Percentiles rank a stretch among this genome's conserved stretches.
Evolutionary conservation across 2,888 invertebrate genomes (phyloP).

Genomic region (Sympetrum striolatum): DNA sequence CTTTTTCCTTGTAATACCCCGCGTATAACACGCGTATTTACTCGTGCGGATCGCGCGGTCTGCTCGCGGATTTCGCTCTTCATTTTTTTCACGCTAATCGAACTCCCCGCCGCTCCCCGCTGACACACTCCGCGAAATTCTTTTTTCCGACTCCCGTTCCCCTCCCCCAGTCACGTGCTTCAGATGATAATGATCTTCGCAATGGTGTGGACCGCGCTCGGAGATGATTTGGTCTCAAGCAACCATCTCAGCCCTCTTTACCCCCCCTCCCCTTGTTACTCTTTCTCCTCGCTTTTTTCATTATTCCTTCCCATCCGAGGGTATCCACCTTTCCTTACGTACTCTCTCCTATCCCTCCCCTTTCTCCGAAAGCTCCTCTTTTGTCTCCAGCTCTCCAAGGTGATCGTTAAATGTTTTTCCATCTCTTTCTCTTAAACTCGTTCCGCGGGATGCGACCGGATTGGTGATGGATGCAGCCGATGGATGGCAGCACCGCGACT

Average conservation of each 20-base stretch:
- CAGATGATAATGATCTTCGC: conserved; percentile 42
- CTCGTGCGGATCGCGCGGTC: no score
- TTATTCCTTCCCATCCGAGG: neutral
- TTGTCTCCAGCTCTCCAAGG: neutral
- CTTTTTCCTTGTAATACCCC: no score
- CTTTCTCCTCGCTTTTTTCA: neutral
- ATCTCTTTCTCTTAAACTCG: neutral
- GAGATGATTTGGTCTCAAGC: conserved; percentile 3
- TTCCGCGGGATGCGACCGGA: neutral
- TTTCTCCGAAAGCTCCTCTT: neutral
- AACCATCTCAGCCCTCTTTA: neutral
- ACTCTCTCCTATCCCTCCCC: neutral
- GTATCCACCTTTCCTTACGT: neutral
- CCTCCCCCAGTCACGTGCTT: conserved; percentile 9
- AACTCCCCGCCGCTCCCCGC: neutral
- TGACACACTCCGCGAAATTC: neutral
- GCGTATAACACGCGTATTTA: neutral
- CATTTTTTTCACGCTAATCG: neutral
- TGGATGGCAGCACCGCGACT: neutral
- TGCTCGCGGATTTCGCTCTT: neutral
- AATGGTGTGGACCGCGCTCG: conserved; percentile 4
- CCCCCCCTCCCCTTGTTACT: neutral
- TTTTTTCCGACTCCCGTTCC: neutral
- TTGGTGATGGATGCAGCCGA: neutral
- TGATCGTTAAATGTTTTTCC: neutral